Conservation (phyloP, 2,113 vertebrate species). For the Tenebrosternarchus preto region DNA sequence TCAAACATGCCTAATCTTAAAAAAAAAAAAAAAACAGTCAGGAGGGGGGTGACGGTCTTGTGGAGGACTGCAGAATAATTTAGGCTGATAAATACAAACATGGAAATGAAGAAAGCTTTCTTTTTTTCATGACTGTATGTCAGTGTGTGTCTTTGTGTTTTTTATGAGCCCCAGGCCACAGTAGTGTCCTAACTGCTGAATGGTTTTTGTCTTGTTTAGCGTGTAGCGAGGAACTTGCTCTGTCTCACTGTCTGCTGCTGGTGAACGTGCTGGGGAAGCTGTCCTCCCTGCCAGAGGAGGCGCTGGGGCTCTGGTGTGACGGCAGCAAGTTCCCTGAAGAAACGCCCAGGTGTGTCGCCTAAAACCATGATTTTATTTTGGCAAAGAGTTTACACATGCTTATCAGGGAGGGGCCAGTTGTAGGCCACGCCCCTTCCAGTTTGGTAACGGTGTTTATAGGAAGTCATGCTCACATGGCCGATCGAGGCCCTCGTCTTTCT, state of each 20-base stretch:
- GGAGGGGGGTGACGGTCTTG: too few relatives aligned
- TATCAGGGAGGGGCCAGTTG: too few relatives aligned
- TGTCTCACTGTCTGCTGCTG: slow-evolving; percentile 86
- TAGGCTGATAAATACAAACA: too few relatives aligned
- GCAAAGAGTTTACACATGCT: too few relatives aligned
- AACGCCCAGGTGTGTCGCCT: slow-evolving; percentile 63
- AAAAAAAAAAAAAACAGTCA: too few relatives aligned
- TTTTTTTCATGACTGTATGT: background rate
- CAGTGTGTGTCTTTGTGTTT: slow-evolving; percentile 6
- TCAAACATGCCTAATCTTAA: too few relatives aligned
- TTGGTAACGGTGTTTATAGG: background rate
- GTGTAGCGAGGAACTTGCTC: slow-evolving; percentile 74
- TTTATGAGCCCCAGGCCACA: background rate
- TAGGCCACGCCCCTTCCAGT: background rate
- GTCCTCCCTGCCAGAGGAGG: slow-evolving; percentile 76
- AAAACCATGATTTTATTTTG: background rate
- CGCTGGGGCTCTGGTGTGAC: slow-evolving; percentile 81
- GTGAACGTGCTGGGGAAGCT: slow-evolving; percentile 81
- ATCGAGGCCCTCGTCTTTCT: too few relatives aligned
- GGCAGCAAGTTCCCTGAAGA: slow-evolving; percentile 73
- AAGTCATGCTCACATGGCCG: background rate
- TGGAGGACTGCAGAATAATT: too few relatives aligned
- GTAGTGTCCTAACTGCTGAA: background rate
- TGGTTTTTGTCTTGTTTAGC: slow-evolving; percentile 63
- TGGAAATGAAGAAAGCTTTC: background rate